Conservation (phyloP, 2,113 vertebrate genomes). For the Coracopsis vasa region DNA sequence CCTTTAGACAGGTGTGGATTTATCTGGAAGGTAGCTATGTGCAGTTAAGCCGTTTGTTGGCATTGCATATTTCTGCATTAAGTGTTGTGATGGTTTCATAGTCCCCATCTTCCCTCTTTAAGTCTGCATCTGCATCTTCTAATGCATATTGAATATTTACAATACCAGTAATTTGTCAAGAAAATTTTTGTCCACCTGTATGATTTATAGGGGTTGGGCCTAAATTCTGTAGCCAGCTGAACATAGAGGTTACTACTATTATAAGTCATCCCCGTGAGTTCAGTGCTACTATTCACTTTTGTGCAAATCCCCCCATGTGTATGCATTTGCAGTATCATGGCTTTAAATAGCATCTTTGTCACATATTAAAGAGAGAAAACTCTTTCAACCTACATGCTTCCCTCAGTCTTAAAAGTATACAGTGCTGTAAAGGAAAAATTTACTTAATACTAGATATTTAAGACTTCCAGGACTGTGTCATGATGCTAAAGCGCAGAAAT, state of each 20-base stretch:
- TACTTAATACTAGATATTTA: not conserved
- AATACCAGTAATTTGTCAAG: not conserved
- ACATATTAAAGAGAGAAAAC: not conserved
- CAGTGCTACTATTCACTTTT: not conserved
- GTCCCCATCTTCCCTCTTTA: not conserved
- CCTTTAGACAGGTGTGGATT: not conserved
- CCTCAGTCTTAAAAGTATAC: not conserved
- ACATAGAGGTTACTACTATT: not conserved
- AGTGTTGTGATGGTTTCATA: not conserved
- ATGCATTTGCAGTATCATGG: not conserved
- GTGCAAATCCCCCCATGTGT: not conserved
- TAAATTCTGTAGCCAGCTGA: not conserved
- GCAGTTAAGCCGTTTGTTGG: not conserved
- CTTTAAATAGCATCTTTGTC: slow-evolving; percentile 2
- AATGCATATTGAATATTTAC: not conserved
- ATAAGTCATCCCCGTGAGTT: not conserved
- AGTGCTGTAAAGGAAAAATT: not conserved
- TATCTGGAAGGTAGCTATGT: not conserved
- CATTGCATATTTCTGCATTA: not conserved
- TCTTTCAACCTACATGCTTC: not conserved
- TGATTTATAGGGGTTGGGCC: not conserved
- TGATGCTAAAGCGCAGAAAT: not conserved
- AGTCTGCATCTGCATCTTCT: not conserved
- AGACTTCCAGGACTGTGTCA: not conserved
- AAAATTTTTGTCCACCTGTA: not conserved